Percentiles rank a stretch among this genome's conserved stretches.
These are phyloP conservation scores for Thunnus maccoyii DNA, from an alignment of 2,113 vertebrate species.

Conservation along the genomic window DNA sequence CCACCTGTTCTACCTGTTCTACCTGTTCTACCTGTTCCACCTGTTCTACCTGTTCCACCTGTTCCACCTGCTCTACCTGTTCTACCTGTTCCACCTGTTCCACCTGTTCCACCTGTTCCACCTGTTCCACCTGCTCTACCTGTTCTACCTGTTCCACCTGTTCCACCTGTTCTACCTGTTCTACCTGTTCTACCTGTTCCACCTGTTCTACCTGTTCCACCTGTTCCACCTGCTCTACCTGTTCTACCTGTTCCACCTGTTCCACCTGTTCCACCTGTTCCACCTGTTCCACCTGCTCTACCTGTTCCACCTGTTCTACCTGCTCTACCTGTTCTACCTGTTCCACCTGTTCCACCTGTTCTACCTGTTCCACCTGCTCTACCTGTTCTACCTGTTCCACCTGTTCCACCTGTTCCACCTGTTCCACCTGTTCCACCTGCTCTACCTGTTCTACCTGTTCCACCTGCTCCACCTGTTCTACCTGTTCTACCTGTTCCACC, in stretches of 20 bases:
- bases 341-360: background rate
- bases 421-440: no score
- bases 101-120: background rate
- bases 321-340: background rate
- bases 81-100: background rate
- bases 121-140: background rate
- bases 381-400: background rate
- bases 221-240: background rate
- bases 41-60: background rate
- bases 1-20: background rate
- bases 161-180: background rate
- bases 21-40: background rate
- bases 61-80: background rate
- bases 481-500: background rate
- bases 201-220: background rate
- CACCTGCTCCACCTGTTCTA: background rate
- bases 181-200: background rate
- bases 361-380: background rate
- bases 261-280: background rate
- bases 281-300: background rate
- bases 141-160: background rate
- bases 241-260: background rate
- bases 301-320: no score
- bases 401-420: background rate
- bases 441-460: background rate